A percentile compares a stretch with the other conserved stretches of the same genome.
Evolutionary conservation across 1,140 invertebrate species (phyloP).

Genomic region (Cyrtorhinus lividipennis): DNA sequence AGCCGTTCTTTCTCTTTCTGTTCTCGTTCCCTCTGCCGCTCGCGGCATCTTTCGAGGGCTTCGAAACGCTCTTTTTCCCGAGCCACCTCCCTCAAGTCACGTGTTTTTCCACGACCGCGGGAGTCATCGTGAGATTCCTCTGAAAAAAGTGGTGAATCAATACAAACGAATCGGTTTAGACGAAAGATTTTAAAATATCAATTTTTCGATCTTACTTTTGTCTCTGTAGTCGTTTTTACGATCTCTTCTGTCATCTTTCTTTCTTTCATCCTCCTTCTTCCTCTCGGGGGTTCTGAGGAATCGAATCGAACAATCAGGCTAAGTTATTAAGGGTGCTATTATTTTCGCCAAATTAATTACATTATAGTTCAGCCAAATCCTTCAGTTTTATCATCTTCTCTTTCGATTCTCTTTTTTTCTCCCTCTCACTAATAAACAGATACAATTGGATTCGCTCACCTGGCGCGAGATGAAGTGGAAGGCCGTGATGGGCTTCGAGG

Average conservation of each 20-base stretch:
- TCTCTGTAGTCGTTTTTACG: constrained; percentile 18
- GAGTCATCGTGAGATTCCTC: not conserved
- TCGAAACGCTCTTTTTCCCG: constrained; percentile 25
- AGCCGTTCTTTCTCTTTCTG: constrained; percentile 29
- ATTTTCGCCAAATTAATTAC: too few species aligned
- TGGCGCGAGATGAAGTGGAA: not conserved
- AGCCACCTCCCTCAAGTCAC: constrained; percentile 20
- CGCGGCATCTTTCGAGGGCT: constrained; percentile 27
- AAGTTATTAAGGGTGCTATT: too few species aligned
- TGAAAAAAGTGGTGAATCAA: not conserved
- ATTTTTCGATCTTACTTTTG: constrained; percentile 10
- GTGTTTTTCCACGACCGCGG: not conserved
- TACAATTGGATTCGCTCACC: too few species aligned
- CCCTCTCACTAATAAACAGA: too few species aligned
- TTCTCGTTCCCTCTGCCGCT: constrained; percentile 31
- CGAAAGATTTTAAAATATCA: too few species aligned
- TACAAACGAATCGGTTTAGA: too few species aligned
- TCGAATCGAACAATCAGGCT: too few species aligned
- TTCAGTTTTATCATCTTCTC: too few species aligned
- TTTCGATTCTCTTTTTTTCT: too few species aligned
- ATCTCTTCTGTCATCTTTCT: constrained; percentile 14
- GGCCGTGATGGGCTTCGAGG: not conserved
- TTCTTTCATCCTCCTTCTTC: constrained; percentile 20
- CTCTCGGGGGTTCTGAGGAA: constrained; percentile 15
- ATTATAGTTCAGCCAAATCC: too few species aligned